These are phyloP conservation scores for Poeciliopsis prolifica DNA, from an alignment of 2,113 vertebrate species.

Conservation along the genomic window DNA sequence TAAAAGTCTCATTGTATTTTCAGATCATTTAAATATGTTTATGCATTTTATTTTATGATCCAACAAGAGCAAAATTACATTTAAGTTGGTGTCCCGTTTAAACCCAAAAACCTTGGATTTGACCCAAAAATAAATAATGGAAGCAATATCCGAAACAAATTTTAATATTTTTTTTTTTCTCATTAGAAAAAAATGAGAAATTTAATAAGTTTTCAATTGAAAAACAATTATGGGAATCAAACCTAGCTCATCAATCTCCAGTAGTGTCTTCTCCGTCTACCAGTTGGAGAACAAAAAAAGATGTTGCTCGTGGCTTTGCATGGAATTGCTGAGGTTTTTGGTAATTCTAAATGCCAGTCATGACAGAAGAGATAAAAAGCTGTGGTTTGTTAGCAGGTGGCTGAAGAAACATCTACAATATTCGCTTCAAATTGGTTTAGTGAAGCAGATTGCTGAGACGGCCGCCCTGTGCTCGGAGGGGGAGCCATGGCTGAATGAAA, in stretches of 20 bases:
- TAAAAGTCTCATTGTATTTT: not conserved
- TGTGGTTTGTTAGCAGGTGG: slow-evolving; percentile 39
- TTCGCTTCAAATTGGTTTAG: slow-evolving; percentile 38
- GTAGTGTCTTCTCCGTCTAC: not conserved
- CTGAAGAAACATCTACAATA: slow-evolving; percentile 23
- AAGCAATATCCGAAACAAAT: not conserved
- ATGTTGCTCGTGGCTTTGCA: slow-evolving; percentile 8
- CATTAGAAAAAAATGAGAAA: too few relatives aligned
- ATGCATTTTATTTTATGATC: too few relatives aligned
- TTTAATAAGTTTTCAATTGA: not conserved
- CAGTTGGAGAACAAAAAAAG: not conserved
- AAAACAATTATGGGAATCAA: not conserved
- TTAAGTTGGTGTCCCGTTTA: not conserved
- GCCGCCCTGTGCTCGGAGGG: slow-evolving; percentile 12
- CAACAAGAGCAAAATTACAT: too few relatives aligned
- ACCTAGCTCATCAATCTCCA: not conserved
- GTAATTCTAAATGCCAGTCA: slow-evolving; percentile 38
- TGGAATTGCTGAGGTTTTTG: slow-evolving; percentile 31
- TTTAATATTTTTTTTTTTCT: too few relatives aligned
- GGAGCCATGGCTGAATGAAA: slow-evolving; percentile 5
- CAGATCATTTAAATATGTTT: too few relatives aligned
- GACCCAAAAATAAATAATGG: too few relatives aligned
- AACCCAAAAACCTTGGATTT: not conserved
- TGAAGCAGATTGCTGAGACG: slow-evolving; percentile 9
- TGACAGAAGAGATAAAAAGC: slow-evolving; percentile 35